Evolutionary conservation across 2,797 vertebrate genomes (phyloP), one percentile per base, ranked within the genome.

Genomic region (Onychomys torridus): DNA sequence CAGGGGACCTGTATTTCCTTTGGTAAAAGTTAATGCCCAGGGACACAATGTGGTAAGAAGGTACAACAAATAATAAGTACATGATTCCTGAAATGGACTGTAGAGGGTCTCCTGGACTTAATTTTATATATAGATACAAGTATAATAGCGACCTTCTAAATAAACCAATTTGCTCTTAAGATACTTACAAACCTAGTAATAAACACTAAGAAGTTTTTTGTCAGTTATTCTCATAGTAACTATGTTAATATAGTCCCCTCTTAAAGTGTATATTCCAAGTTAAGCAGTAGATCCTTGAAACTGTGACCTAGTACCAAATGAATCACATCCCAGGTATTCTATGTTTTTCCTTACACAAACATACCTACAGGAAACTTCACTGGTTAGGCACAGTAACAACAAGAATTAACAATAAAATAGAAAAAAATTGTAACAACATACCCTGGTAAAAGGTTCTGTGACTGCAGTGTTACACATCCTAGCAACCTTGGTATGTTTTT

Each of bases 81-180:
- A 89, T 59, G 91, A 71, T 93, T 85, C 25, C 34, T 83, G 13
- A 90, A 29, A 90, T 73, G 23, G 37, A 29, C 29, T 90, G 2
- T 12, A 93, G 7, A 93, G 2, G 4, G 23, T 65, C 40, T 94
- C 49, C 49, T 90, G 65, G 19, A 91, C 90, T 94, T 91, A 91
- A 90, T 75, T 79, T 96, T 93, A 95, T 17, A 40, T 59, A 95
- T 79, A 86, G 88, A 27, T 92, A 7, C 34, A 96, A 95, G 34
- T 86, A 86, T 12, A 90, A 79, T 86, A 93, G 84, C 78, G 40
- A 43, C 25, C 19, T 94, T 96, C 49, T 94, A 85, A 88, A 94
- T 86, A 90, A 90, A 93, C 6, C 29, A 43, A 73, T 87, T 77
- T 84, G 73, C 32, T 87, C 88, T 89, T 32, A 90, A 96, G 71